Evolutionary conservation across 2,888 invertebrate genomes (phyloP).

Genomic region (Cyclophora punctaria): DNA sequence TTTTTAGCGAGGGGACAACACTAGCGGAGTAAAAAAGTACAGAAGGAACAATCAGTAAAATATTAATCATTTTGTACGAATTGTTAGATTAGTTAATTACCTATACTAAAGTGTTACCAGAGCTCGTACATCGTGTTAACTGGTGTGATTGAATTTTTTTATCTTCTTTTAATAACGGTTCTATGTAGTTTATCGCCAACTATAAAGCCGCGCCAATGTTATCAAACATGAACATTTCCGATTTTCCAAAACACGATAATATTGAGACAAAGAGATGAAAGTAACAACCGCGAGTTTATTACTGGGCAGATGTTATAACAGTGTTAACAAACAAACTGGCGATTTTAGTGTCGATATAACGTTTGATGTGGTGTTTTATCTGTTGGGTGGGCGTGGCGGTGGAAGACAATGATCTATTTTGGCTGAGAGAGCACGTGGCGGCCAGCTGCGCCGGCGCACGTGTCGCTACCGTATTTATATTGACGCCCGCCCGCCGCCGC

Average conservation of each 20-base stretch:
- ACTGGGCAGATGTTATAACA: conserved; percentile 13
- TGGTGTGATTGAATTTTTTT: too few species aligned
- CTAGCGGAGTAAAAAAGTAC: conserved; percentile 16
- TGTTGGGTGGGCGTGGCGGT: conserved; percentile 54
- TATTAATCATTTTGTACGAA: too few species aligned
- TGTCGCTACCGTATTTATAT: conserved; percentile 63
- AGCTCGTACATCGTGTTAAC: too few species aligned
- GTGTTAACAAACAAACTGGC: conserved; percentile 49
- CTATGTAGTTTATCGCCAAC: too few species aligned
- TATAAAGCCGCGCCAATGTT: not conserved
- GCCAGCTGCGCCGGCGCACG: conserved; percentile 70
- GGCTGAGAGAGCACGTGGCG: conserved; percentile 66
- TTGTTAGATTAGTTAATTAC: too few species aligned
- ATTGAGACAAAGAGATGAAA: conserved; percentile 32
- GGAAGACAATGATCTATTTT: conserved; percentile 72
- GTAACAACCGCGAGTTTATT: conserved; percentile 23
- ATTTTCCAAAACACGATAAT: conserved; percentile 23
- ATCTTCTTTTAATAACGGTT: too few species aligned
- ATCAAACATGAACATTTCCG: conserved; percentile 24
- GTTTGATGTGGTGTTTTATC: conserved; percentile 73
- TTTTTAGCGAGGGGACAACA: conserved; percentile 45
- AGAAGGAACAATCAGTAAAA: conserved; percentile 16
- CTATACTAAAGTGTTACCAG: too few species aligned
- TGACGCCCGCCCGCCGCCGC: conserved; percentile 30
- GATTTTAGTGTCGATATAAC: conserved; percentile 50